Percentiles rank a stretch among this genome's conserved stretches.
These are phyloP conservation scores for Suillia variegata DNA, from an alignment of 2,888 invertebrate species.

Conservation along the genomic window DNA sequence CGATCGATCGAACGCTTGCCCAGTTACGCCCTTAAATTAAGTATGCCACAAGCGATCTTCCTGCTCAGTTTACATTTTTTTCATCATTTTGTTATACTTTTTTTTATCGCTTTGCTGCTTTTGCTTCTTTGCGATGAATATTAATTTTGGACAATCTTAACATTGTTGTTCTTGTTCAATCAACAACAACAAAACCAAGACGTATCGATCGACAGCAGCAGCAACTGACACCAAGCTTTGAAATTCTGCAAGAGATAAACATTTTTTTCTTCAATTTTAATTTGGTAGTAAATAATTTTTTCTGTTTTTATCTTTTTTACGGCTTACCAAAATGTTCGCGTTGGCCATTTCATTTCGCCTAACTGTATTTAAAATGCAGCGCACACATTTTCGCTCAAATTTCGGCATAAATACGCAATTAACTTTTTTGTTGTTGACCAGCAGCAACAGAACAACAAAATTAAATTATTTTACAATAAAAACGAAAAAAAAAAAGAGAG, in stretches of 20 bases:
- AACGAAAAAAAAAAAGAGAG: neutral
- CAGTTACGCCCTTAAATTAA: conserved; percentile 14
- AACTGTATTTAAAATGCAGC: neutral
- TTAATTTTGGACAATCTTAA: conserved; percentile 28
- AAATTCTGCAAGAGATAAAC: no score
- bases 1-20: conserved; percentile 1
- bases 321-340: neutral
- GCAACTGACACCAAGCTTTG: no score
- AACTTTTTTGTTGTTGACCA: neutral
- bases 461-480: neutral
- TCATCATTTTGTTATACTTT: conserved; percentile 17
- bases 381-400: neutral
- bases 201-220: no score
- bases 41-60: conserved; percentile 11
- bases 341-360: neutral
- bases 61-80: conserved; percentile 3
- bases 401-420: conserved; percentile 1
- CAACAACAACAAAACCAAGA: no score
- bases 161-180: neutral
- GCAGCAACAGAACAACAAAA: neutral
- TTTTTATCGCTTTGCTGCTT: no score
- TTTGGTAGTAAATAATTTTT: neutral
- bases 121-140: no score
- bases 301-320: neutral
- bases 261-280: neutral